These are phyloP conservation scores for Phoenoteleia sp. DNA, from an alignment of 2,888 invertebrate genomes.

Conservation along the genomic window DNA sequence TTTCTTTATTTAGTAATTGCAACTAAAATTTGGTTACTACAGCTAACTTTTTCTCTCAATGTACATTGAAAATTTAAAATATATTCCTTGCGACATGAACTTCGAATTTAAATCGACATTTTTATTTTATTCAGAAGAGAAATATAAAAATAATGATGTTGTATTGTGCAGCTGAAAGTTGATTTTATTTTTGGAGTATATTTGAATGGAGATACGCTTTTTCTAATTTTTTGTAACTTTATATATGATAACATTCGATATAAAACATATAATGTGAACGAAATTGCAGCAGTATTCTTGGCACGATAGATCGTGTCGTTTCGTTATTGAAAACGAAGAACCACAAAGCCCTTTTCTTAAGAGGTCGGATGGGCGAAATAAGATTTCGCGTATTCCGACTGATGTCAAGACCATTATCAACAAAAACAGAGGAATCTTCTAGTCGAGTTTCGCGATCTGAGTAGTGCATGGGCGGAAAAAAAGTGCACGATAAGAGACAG, in stretches of 20 bases:
- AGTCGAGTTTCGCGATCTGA: slow-evolving; percentile 65
- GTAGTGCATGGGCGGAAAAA: slow-evolving; percentile 69
- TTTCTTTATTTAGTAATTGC: no score
- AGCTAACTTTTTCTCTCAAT: no score
- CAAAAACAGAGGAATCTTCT: slow-evolving; percentile 76
- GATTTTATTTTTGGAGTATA: no score
- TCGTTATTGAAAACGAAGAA: slow-evolving; percentile 81
- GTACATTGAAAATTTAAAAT: no score
- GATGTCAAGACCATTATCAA: slow-evolving; percentile 85
- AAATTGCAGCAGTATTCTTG: slow-evolving; percentile 55
- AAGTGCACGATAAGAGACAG: slow-evolving; percentile 71
- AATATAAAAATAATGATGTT: no score
- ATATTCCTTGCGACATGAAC: no score
- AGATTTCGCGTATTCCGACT: slow-evolving; percentile 85
- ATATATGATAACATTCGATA: slow-evolving; percentile 24
- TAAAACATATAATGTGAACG: slow-evolving; percentile 34
- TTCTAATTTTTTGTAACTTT: neutral
- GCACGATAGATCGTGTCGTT: slow-evolving; percentile 69
- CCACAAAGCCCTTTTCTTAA: slow-evolving; percentile 72
- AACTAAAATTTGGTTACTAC: no score
- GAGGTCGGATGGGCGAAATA: slow-evolving; percentile 81
- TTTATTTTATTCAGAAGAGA: no score
- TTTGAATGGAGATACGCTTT: no score
- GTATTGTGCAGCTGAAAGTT: no score
- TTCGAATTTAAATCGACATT: no score